Evolutionary conservation across 30 jellyfish, hydroid and myxozoan species (phyloP), one percentile per base, ranked within the genome.

Genomic region (Hydractinia symbiolongicarpus): DNA sequence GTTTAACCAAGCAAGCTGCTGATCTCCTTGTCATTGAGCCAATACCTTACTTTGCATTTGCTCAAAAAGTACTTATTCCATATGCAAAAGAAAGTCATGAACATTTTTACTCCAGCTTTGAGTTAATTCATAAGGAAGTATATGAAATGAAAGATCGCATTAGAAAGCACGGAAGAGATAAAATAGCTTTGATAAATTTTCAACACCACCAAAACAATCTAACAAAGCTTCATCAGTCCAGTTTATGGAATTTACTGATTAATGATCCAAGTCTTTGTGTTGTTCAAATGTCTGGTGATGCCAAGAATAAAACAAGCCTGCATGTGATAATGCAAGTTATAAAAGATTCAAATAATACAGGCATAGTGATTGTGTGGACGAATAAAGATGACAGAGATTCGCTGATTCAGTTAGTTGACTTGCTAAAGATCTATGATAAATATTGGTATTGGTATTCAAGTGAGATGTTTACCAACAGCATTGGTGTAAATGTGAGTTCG

Each of bases 391-490:
- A 9, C 2, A 49, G 80, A 14, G 14, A 71, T 30, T 19, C 4
- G 7, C 51, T 71, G 60, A 71, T 71, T 53, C 70, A 20, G n/a
- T 15, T 20, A 71, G 51, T 71, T 20, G 80, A 71, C 80, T 6
- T 7, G 7, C 50, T 20, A 53, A 71, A 71, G 80, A 71, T 71
- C 54, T 50, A 71, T n/a, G 80, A 71, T 40, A 71, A 71, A 71
- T 8, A 30, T 19, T 71, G 80, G 80, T 71, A n/a, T 71, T 71
- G 56, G 80, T 71, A 71, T 20, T 71, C 80, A 8, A 58, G 51
- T 50, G 61, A 71, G 67, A 15, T 19, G 9, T 71, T 71, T 15
- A 58, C 15, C 9, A 8, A 15, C 8, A 20, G 17, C 40, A 5
- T 30, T 8, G 51, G 13, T 20, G 9, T 71, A 15, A 71, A 71